Percentiles rank a stretch among this genome's conserved stretches.
phyloP scores from a whole-genome alignment of 2,797 vertebrate genomes.

The Platyrinchus mystaceus region DNA sequence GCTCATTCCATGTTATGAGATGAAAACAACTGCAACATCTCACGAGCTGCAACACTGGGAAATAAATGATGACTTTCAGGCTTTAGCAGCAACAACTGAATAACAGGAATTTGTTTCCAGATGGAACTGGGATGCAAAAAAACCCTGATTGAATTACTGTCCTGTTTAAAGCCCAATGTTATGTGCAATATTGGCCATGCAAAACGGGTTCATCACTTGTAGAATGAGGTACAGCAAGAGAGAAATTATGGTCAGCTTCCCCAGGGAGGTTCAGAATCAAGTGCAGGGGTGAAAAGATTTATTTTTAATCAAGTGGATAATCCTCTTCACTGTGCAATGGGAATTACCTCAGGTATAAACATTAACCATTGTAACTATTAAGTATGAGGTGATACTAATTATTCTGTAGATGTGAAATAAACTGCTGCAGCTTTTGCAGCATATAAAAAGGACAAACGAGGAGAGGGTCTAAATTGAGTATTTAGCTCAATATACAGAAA shows the following conservation, averaged over 20 bases:
- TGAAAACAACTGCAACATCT: not conserved
- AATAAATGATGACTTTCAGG: not conserved
- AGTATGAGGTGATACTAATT: conserved; percentile 59
- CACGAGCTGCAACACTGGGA: not conserved
- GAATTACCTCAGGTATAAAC: conserved; percentile 63
- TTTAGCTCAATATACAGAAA: conserved; percentile 43
- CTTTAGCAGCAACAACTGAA: not conserved
- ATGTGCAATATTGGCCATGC: not conserved
- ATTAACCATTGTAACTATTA: conserved; percentile 53
- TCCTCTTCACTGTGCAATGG: conserved; percentile 32
- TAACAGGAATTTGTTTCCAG: not conserved
- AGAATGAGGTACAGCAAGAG: not conserved
- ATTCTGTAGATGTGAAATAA: conserved; percentile 52
- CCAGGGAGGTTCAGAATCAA: conserved; percentile 37
- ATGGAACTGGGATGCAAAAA: not conserved
- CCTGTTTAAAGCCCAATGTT: not conserved
- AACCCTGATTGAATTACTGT: not conserved
- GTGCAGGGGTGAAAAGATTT: conserved; percentile 64
- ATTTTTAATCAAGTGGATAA: conserved; percentile 69
- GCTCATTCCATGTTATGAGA: not conserved
- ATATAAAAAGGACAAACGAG: not conserved
- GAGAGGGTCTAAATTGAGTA: conserved; percentile 7
- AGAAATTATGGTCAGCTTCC: conserved; percentile 63
- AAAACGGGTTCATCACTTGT: conserved; percentile 45
- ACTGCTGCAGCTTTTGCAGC: conserved; percentile 1